Conservation (phyloP, 2,113 vertebrate species). For the Ophthalmolycus amberensis region DNA sequence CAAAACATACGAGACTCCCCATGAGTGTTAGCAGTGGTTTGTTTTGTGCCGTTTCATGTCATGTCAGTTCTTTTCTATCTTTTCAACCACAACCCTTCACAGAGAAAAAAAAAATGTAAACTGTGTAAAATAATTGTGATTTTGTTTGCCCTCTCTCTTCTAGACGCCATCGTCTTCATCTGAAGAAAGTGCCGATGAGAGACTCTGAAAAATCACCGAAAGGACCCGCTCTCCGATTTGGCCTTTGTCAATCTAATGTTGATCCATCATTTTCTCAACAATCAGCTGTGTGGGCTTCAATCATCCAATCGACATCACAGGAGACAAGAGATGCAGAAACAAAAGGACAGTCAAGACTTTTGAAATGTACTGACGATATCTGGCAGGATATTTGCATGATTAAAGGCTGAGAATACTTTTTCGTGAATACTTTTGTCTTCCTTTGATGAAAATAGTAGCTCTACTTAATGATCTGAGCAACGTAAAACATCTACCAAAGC, state of each 20-base stretch:
- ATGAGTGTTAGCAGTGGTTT: background rate
- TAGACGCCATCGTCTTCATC: slow-evolving; percentile 74
- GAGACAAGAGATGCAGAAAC: background rate
- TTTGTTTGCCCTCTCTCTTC: slow-evolving; percentile 40
- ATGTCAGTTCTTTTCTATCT: background rate
- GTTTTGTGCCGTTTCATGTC: background rate
- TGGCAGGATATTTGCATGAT: background rate
- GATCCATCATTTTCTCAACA: background rate
- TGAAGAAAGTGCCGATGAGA: slow-evolving; percentile 59
- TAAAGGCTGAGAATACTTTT: slow-evolving; percentile 20
- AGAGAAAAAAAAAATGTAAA: background rate
- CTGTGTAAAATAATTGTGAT: background rate
- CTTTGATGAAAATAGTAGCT: background rate
- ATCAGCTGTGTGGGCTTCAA: slow-evolving; percentile 20
- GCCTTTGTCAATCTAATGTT: slow-evolving; percentile 1
- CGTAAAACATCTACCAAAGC: background rate
- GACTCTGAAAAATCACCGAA: slow-evolving; percentile 62
- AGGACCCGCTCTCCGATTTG: slow-evolving; percentile 7
- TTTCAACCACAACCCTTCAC: background rate
- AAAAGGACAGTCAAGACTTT: slow-evolving; percentile 8
- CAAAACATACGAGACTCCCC: background rate
- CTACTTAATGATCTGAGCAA: background rate
- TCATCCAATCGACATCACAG: slow-evolving; percentile 4
- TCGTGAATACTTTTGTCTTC: background rate
- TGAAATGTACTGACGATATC: slow-evolving; percentile 6